Evolutionary conservation across 2,797 vertebrate species (phyloP).

Genomic region (Vultur gryphus): DNA sequence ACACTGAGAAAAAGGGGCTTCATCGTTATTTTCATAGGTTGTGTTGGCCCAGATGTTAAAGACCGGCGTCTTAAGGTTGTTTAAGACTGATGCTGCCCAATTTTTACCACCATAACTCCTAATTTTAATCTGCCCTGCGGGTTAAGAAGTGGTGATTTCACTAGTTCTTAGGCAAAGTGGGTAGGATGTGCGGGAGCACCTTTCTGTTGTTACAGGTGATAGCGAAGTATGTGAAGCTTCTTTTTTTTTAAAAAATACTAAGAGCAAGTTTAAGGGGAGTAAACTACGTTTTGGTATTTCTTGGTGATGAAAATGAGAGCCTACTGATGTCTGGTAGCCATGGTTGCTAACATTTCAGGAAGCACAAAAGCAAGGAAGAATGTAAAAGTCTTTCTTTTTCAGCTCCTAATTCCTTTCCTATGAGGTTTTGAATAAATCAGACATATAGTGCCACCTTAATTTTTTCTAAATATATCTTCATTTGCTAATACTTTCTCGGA

Average conservation of each 20-base stretch:
- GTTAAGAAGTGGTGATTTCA: neutral
- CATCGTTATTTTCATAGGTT: neutral
- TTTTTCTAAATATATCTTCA: slow-evolving; percentile 3
- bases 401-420: neutral
- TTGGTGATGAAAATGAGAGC: neutral
- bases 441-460: neutral
- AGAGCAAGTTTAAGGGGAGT: neutral
- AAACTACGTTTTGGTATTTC: neutral
- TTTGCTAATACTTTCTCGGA: slow-evolving; percentile 3
- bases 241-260: neutral
- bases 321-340: slow-evolving; percentile 34
- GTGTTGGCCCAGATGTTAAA: neutral
- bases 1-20: neutral
- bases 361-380: neutral
- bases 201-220: neutral
- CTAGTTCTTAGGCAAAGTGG: neutral
- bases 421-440: slow-evolving; percentile 6
- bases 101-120: neutral
- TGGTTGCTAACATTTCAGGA: slow-evolving; percentile 18
- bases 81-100: neutral
- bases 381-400: neutral
- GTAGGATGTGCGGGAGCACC: neutral
- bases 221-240: neutral
- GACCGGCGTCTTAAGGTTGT: neutral
- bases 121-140: neutral